Base-by-base conservation (phyloP, 2,797 vertebrate species). In the Emydoidea blandingii region DNA sequence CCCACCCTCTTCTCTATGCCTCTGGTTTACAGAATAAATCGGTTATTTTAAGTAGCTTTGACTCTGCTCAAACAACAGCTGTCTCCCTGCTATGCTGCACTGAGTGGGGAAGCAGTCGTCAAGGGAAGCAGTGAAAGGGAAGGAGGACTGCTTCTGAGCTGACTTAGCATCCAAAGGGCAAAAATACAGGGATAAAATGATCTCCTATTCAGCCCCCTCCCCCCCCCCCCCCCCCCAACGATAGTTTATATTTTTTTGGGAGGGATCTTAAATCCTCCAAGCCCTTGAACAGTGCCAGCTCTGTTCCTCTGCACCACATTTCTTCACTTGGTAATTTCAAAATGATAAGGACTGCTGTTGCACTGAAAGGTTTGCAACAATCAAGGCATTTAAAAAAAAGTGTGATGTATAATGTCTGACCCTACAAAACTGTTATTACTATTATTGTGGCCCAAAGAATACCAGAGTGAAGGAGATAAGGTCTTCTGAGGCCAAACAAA, bases 21-120 rank as follows among this genome's bases (percentile, higher is more conserved):
- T 12, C 53, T 0, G 23, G 12, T 19, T 62, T 79, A 57, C 2
- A 2, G 62, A 47, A 18, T 1, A 1, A 0, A 0, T 62, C 1
- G 1, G 52, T 84, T 85, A 65, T 85, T 90, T 29, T 5, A 15
- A 87, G 87, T 49, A 82, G 80, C 72, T 76, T 76, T 76, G 41
- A 76, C 25, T 76, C 11, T 76, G 44, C 72, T 54, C 65, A 47
- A 80, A 79, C 2, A 56, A 41, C 65, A 65, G 16, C 11, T 0
- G 0, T 5, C 68, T 89, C 52, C 85, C 37, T 41, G 34, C 0
- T 0, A 0, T 2, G 49, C 54, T 84, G 52, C 1, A 0, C 37
- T 84, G 27, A 0, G 0, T 62, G 52, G 11, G 47, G 18, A 86
- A 52, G 5, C 89, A 59, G 2, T 56, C 54, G 53, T 16, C 78